Evolutionary conservation across 2,797 vertebrate genomes (phyloP).

Genomic region (Protosalanx chinensis): DNA sequence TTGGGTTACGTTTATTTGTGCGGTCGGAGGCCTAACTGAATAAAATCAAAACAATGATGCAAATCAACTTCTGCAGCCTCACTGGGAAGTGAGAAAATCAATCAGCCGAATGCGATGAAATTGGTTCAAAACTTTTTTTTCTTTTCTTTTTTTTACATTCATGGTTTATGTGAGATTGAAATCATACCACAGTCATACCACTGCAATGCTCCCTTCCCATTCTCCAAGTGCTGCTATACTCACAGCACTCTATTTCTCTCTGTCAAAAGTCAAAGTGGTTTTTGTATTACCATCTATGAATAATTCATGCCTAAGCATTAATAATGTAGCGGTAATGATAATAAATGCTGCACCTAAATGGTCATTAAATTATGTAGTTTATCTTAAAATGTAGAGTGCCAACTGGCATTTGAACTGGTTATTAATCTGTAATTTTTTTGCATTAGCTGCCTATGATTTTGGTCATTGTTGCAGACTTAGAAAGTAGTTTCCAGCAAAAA

Average conservation of each 20-base stretch:
- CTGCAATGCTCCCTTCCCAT: conserved; percentile 3
- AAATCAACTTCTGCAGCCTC: background rate
- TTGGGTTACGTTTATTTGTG: too few relatives aligned
- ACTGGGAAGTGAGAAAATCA: background rate
- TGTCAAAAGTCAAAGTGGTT: conserved; percentile 24
- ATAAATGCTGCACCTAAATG: conserved; percentile 34
- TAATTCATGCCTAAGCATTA: conserved; percentile 37
- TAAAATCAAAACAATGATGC: background rate
- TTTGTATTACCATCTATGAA: conserved; percentile 34
- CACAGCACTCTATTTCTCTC: conserved; percentile 28
- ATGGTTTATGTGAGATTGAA: conserved; percentile 8
- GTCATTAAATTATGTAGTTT: conserved; percentile 40
- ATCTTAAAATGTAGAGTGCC: conserved; percentile 24
- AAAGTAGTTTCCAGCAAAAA: background rate
- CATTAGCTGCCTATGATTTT: conserved; percentile 2
- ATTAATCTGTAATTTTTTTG: conserved; percentile 15
- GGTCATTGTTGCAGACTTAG: background rate
- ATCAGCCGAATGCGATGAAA: background rate
- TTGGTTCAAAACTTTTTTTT: background rate
- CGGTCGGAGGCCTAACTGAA: background rate
- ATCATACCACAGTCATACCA: conserved; percentile 8
- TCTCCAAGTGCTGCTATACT: conserved; percentile 6
- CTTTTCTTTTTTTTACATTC: background rate
- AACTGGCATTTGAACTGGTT: conserved; percentile 13
- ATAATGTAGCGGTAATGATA: conserved; percentile 40